Evolutionary conservation across 2,888 invertebrate species (phyloP).

Genomic region (Syrphus vitripennis): DNA sequence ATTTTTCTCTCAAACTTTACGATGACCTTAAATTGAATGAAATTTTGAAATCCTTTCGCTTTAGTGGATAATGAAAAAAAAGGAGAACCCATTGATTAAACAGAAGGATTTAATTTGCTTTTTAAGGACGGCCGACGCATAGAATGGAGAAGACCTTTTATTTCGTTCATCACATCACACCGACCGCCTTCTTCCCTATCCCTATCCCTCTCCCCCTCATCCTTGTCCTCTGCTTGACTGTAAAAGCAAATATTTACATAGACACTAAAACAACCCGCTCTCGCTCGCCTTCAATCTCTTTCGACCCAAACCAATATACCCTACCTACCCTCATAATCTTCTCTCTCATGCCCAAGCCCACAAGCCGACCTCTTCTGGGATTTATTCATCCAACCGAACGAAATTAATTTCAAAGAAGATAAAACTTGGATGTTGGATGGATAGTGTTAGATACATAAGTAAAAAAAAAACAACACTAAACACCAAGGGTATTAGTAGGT

Average conservation of each 20-base stretch:
- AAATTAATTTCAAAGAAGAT: conserved; percentile 21
- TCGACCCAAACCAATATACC: neutral
- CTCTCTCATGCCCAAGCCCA: neutral
- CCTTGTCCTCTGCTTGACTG: neutral
- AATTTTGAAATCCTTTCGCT: conserved; percentile 46
- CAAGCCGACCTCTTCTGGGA: neutral
- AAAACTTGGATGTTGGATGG: neutral
- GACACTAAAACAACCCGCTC: neutral
- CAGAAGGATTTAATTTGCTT: conserved; percentile 42
- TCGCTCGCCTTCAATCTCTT: neutral
- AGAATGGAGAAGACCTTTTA: neutral
- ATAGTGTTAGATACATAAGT: conserved; percentile 7
- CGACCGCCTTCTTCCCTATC: too few relatives aligned
- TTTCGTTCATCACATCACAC: neutral
- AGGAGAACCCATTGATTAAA: conserved; percentile 52
- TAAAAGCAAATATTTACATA: neutral
- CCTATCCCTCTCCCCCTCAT: too few relatives aligned
- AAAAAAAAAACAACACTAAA: neutral
- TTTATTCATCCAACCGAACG: conserved; percentile 22
- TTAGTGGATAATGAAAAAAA: conserved; percentile 52
- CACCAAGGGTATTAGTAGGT: too few relatives aligned
- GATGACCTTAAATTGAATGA: conserved; percentile 42
- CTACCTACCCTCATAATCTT: neutral
- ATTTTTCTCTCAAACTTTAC: neutral
- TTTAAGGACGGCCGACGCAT: neutral